Base-by-base conservation (phyloP, 2,797 vertebrate species). In the Girardinus metallicus region DNA sequence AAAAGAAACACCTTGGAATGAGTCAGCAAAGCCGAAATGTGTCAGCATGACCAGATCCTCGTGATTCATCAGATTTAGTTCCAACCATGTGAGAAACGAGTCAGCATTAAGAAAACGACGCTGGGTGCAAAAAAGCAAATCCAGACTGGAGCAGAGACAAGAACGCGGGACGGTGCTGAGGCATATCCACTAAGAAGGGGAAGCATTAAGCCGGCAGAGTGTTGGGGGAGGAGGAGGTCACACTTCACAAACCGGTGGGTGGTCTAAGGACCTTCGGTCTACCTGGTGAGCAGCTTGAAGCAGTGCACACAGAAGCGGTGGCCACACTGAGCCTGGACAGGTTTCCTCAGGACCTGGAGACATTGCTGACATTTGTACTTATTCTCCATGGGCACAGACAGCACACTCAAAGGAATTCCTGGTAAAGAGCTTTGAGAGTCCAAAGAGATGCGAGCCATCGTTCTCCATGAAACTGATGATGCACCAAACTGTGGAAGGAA, bases 311-410 rank as follows among this genome's bases (percentile, higher is more conserved):
- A 99, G 96, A 98, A 99, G 74, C 99, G 97, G 81, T 99, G 99
- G 26, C 99, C 98, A 0, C 99, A 99, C 92, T 98, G 97, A 0
- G 98, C 99, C 93, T 99, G 99, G 84, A 97, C 97, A 0, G 99
- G 98, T 84, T 96, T 95, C 90, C 99, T 95, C 74, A 99, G 86
- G 36, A 99, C 97, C 80, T 97, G 97, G 90, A 92, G 95, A 90
- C 98, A 99, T 64, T 98, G 97, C 0, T 97, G 97, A 86, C 98
- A 99, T 90, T 98, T 96, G 92, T 99, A 99, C 84, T 99, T 99
- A 89, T 95, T 96, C 87, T 99, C 98, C 88, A 98, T 95, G 75
- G 96, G 96, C 26, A 97, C 96, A 1, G 96, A 97, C 83, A 99
- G 93, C 76, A 99, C 97, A 74, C 95, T 96, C 91, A 95, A 97